Base-by-base conservation (phyloP, 2,888 invertebrate species). In the Amblyjoppa proteus region DNA sequence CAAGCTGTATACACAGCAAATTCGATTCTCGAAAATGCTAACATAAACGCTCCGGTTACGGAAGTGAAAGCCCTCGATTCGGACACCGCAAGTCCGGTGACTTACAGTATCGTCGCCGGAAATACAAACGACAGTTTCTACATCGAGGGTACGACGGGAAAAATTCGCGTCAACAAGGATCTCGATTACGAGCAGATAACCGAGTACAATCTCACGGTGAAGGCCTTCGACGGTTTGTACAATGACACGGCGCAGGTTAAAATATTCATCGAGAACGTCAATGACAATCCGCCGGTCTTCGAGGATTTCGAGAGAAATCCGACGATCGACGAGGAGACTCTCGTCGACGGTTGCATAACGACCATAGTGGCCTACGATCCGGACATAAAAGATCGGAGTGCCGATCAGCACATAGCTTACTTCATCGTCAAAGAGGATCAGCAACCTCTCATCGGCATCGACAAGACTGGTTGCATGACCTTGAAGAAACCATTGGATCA, bases 251-350 rank as follows among this genome's bases (percentile, higher is more conserved):
- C 98, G 0, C 96, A 96, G 89, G 98, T 99, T 0, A 96, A 96
- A 73, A 98, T 99, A 71, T 96, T 97, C 89, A 97, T 99, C 76
- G 97, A 96, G 89, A 97, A 99, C 93, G 97, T 98, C 68, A 99
- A 99, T 92, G 99, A 99, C 93, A 98, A 99, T 93, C 96, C 97
- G 0, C 99, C 99, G 0, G 96, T 97, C 1, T 99, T 99, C 91
- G 94, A 95, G 38, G 94, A 96, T 70, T 96, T 96, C 74, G 95
- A 96, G 73, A 97, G 96, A 90, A 96, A 96, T 76, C 97, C 96
- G 73, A 96, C 96, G 0, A 97, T 98, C 83, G 95, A 95, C 70
- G 98, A 98, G 92, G 98, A 98, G 92, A 95, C 95, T 74, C 91
- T 96, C 11, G 95, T 96, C 77, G 95, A 95, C 87, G 96, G 96